phyloP scores from a whole-genome alignment of 2,888 invertebrate genomes.

The Agrochola lychnidis region DNA sequence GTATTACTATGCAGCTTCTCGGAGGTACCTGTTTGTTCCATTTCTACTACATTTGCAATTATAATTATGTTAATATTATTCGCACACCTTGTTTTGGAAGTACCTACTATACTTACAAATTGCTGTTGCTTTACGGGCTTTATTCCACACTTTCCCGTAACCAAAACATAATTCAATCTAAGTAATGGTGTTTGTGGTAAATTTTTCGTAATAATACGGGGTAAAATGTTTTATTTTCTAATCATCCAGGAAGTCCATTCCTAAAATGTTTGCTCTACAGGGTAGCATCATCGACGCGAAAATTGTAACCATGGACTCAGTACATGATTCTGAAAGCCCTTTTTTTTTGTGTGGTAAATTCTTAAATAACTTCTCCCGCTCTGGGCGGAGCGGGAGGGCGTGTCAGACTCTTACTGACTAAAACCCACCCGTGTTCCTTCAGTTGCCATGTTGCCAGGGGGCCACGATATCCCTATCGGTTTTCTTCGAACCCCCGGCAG shows the following conservation, averaged over 20 bases:
- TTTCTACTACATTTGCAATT: slow-evolving; percentile 64
- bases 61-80: slow-evolving; percentile 43
- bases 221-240: slow-evolving; percentile 4
- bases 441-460: too few relatives aligned
- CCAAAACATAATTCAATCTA: slow-evolving; percentile 37
- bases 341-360: too few relatives aligned
- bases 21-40: slow-evolving; percentile 64
- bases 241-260: background rate
- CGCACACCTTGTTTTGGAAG: slow-evolving; percentile 25
- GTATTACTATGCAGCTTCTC: slow-evolving; percentile 61
- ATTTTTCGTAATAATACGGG: slow-evolving; percentile 15
- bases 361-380: too few relatives aligned
- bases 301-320: too few relatives aligned
- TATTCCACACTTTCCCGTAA: slow-evolving; percentile 20
- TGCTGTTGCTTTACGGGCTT: slow-evolving; percentile 19
- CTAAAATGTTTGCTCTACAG: background rate
- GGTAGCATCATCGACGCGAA: too few relatives aligned
- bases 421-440: too few relatives aligned
- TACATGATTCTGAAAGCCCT: too few relatives aligned
- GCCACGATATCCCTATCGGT: too few relatives aligned
- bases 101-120: slow-evolving; percentile 20
- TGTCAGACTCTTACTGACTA: too few relatives aligned
- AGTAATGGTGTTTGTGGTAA: slow-evolving; percentile 42
- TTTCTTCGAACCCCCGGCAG: too few relatives aligned
- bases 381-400: too few relatives aligned